A percentile compares a stretch with the other conserved stretches of the same genome.
These are phyloP conservation scores for Sciurus niger DNA, from an alignment of 2,113 vertebrate genomes.

Conservation along the genomic window DNA sequence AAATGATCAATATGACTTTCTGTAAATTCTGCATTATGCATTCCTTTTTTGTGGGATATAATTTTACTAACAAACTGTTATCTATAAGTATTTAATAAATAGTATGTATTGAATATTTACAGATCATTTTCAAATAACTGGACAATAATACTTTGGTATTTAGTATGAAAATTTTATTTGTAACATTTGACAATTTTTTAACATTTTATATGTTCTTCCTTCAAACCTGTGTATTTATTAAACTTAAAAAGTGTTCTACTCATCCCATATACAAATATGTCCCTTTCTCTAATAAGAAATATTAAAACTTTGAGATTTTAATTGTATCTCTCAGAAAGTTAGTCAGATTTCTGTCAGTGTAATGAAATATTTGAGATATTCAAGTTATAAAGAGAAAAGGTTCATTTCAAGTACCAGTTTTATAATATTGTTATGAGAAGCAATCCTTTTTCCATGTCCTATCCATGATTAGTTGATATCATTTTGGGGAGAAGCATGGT, in stretches of 20 bases:
- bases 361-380: background rate
- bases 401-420: background rate
- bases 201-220: slow-evolving; percentile 25
- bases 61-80: background rate
- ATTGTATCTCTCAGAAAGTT: background rate
- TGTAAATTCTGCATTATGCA: background rate
- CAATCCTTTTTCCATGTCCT: background rate
- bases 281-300: background rate
- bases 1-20: background rate
- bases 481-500: background rate
- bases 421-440: background rate
- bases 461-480: background rate
- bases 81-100: too few species aligned
- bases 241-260: background rate
- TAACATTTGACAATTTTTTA: background rate
- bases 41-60: background rate
- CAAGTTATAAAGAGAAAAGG: background rate
- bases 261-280: background rate
- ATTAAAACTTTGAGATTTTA: background rate
- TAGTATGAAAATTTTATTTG: background rate
- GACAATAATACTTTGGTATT: background rate
- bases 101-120: background rate
- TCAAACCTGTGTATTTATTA: background rate
- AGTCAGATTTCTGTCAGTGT: background rate
- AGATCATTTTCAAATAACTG: background rate